Base-by-base conservation (phyloP, 2,888 invertebrate genomes). In the Therioaphis trifolii region DNA sequence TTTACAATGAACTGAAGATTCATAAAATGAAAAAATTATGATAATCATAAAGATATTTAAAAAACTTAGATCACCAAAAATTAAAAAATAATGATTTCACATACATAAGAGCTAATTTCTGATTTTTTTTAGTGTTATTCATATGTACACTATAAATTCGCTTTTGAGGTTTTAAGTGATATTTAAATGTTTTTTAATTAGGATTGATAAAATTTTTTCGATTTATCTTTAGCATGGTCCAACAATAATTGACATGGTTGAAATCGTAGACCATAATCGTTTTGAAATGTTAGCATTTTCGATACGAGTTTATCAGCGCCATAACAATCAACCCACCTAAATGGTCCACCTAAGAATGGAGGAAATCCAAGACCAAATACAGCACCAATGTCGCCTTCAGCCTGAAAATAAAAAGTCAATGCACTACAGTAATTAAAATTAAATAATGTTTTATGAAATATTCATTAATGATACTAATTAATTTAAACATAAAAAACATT, bases 311-410 rank as follows among this genome's bases (percentile, higher is more conserved):
- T 96, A 80, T 92, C 93, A 24, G 99, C 98, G 80, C 98, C 97
- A 87, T 94, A 97, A 86, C 93, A 92, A 89, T 99, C 99, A 7
- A 98, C 93, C 94, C 96, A 99, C 87, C 98, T 91, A 91, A 94
- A 94, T 43, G 93, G 94, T 85, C 93, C 94, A 78, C 99, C 99
- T 61, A 95, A 94, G 90, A 98, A 99, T 89, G 99, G 99, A 66
- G 99, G 99, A 90, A 99, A 99, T 14, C 99, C 99, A 85, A 99
- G 92, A 66, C 99, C 99, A 88, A 99, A 99, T 2, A 99, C 99
- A 55, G 98, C 98, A 74, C 99, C 99, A 85, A 99, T 93, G 89
- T 99, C 99, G 85, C 99, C 99, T 89, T 99, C 99, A 87, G 97
- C 89, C 93, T 93, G 87, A 18, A 49, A 49, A 49, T n/a, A n/a